Evolutionary conservation across 2,888 invertebrate genomes (phyloP).

Genomic region (Drosophila tanythrix): DNA sequence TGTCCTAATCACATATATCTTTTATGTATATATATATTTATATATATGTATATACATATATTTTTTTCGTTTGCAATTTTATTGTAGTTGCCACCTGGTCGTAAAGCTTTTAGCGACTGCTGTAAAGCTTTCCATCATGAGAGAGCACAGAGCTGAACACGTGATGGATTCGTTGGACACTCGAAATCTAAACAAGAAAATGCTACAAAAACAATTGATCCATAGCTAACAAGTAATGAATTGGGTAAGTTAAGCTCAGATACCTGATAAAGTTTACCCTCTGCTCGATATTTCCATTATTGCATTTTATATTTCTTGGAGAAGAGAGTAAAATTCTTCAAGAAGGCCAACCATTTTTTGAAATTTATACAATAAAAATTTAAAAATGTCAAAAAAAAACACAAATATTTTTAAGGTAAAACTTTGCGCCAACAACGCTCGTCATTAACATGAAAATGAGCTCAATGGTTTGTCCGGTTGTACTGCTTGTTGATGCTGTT

Average conservation of each 20-base stretch:
- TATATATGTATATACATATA: slow-evolving; percentile 4
- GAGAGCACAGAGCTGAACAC: not conserved
- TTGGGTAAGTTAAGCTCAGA: not conserved
- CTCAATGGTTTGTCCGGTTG: slow-evolving; percentile 35
- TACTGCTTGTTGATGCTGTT: slow-evolving; percentile 35
- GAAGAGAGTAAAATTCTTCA: not conserved
- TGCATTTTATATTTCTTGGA: not conserved
- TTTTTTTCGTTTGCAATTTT: slow-evolving; percentile 37
- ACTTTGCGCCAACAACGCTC: slow-evolving; percentile 5
- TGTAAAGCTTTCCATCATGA: slow-evolving; percentile 28
- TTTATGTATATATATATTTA: slow-evolving; percentile 23
- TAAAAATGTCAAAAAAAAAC: not conserved
- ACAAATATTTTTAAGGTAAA: not conserved
- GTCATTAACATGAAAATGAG: slow-evolving; percentile 32
- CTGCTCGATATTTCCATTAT: not conserved
- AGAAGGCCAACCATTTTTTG: not conserved
- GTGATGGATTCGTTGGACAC: not conserved
- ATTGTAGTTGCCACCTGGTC: slow-evolving; percentile 44
- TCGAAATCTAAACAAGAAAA: not conserved
- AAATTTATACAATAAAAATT: not conserved
- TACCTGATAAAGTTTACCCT: not conserved
- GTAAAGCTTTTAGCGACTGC: slow-evolving; percentile 35
- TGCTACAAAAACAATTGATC: not conserved
- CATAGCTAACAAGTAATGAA: not conserved
- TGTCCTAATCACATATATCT: slow-evolving; percentile 75